Percentiles rank a stretch among this genome's conserved stretches.
Conservation (phyloP, 2,797 vertebrate species). For the Okamejei kenojei region DNA sequence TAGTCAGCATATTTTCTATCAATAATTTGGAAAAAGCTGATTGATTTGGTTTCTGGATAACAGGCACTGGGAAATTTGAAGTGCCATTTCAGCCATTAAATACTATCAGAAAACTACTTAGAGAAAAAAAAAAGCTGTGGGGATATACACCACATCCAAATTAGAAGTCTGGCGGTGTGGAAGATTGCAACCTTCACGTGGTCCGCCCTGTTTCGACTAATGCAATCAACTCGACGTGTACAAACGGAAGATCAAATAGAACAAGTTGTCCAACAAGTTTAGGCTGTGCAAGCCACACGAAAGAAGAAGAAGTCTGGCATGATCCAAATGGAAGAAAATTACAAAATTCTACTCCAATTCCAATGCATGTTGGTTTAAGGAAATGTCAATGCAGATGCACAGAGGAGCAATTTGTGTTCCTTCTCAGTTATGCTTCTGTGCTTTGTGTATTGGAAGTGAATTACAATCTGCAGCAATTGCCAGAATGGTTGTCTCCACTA, state of each 20-base stretch:
- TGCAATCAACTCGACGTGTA: too few species aligned
- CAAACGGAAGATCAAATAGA: too few species aligned
- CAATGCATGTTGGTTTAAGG: neutral
- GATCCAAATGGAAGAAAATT: neutral
- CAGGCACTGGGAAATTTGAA: neutral
- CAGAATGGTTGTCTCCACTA: neutral
- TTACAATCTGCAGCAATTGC: conserved; percentile 1
- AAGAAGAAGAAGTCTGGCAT: neutral
- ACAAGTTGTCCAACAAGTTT: too few species aligned
- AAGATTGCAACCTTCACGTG: too few species aligned
- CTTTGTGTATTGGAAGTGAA: neutral
- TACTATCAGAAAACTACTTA: neutral
- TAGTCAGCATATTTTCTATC: neutral
- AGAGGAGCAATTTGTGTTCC: neutral
- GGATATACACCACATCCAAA: neutral
- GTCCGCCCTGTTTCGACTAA: too few species aligned
- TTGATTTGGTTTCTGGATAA: neutral
- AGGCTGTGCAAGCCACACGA: too few species aligned
- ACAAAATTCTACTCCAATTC: neutral
- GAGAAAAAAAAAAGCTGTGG: neutral
- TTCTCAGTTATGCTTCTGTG: neutral
- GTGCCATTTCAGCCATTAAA: neutral
- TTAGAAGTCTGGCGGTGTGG: neutral
- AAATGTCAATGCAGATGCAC: neutral
- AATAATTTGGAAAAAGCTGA: neutral